Base-by-base conservation (phyloP, 2,113 vertebrate species). In the Proterorhinus semilunaris region DNA sequence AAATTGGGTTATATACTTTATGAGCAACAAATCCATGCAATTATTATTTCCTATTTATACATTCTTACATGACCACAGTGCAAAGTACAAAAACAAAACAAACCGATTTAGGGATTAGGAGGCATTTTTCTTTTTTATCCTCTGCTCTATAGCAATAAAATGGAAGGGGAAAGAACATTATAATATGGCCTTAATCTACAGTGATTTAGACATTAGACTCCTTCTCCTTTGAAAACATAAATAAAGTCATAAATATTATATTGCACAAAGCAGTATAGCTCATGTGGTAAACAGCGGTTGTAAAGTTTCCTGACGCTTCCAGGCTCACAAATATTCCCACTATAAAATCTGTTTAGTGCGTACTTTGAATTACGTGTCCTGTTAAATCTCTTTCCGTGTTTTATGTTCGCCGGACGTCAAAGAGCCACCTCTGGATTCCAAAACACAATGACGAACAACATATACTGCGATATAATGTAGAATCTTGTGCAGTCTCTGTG, bases 281-380 rank as follows among this genome's bases (percentile, higher is more conserved):
- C 7, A 45, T 9, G 44, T 61, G 55, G 55, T 58, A 58, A 58
- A 58, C 55, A 58, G 55, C 1, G 53, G 17, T 54, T 54, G 52
- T 57, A 57, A 57, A 57, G 27, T 57, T 57, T 10, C 27, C 21
- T 10, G 54, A 57, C 54, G 42, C 54, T 36, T 57, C 11, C 55
- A 42, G 27, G 10, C 58, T 44, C 15, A 61, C 42, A 61, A n/a
- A 2, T 61, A 12, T 45, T 61, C 13, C 57, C 42, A 3, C 58
- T 9, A 61, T 61, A 61, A 61, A 61, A 61, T 42, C 27, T 42
- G 55, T 58, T 58, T 58, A 58, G 55, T 42, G 11, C 55, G 7
- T 42, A 42, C 55, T 58, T 58, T 58, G 27, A 58, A 57, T 57
- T 36, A 58, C 13, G 55, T 58, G 12, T 36, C 55, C 27, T 13